Base-by-base conservation (phyloP, 2,888 invertebrate genomes). In the Leucoptera coffeella region DNA sequence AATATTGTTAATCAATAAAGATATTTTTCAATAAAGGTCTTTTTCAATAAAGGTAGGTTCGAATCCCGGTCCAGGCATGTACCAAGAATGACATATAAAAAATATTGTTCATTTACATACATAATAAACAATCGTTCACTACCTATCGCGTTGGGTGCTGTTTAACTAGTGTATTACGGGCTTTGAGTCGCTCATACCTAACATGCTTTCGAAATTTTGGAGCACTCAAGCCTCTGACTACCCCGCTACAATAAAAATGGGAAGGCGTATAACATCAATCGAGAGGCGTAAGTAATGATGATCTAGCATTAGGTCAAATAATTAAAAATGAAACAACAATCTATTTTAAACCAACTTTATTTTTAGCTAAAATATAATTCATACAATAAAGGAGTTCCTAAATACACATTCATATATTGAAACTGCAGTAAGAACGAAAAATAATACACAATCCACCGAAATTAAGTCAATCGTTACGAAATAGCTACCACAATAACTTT, bases 341-440 rank as follows among this genome's bases (percentile, higher is more conserved):
- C 35, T 58, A 53, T 59, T 64, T 67, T 64, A 69, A 67, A 69
- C 64, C 67, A 67, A 69, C 67, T 69, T 67, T 69, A 67, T 67
- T 67, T 65, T 65, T 69, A 69, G 67, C 69, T 69, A 69, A 67
- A 67, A 69, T 67, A 67, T 69, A 64, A 67, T 69, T 52, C 65
- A 67, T 67, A 69, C 67, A 67, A 67, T 62, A 64, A 67, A 62
- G 64, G 61, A 65, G 65, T 53, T 54, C 38, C 53, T 54, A 62
- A 65, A 56, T 57, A 62, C 48, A 50, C 48, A 24, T 10, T 27
- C 26, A 28, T 28, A 30, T 60, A 52, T 53, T 56, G 57, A 58
- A 61, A 65, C 59, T 53, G 47, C 47, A 42, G 49, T 45, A 56
- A 56, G 54, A 53, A 38, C 46, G 54, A 54, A 43, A 35, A 35